Evolutionary conservation across 2,888 invertebrate species (phyloP), one percentile per base, ranked within the genome.

Genomic region (Dusona sp.): DNA sequence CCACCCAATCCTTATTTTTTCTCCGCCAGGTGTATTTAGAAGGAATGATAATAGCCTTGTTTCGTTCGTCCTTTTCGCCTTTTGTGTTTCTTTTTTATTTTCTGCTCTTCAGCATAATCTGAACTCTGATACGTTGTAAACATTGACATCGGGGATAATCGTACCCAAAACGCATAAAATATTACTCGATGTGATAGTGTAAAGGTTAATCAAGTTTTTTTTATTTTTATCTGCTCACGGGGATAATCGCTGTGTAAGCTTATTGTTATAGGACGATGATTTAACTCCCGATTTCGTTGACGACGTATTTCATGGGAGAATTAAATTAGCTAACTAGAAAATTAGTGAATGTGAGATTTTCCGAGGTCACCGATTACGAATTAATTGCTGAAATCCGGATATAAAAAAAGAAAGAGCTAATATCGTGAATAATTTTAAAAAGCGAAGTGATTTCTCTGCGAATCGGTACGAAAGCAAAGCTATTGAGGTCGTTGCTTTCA

Each of bases 141-240:
- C 16, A 61, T 29, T 61, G 61, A 29, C 6, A 61, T 61, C 61
- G 61, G 29, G 61, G 13, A 61, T 29, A 61, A 61, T 61, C 61
- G 7, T 16, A 61, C 29, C 61, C 29, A 13, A 29, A 61, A 61
- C 61, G 25, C 61, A 6, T 61, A 16, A 61, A 29, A 61, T 61
- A 61, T 29, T 16, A 29, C 4, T 29, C 61, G 61, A 29, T 61
- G 16, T 61, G 29, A 61, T 29, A 29, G 61, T 61, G 13, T 29
- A 7, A 61, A 61, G 61, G 61, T 61, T 29, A 29, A 29, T 61
- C 29, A 6, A 61, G 29, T 29, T 29, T 61, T 29, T 16, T 13
- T 13, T 0, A 57, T 57, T 25, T 57, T 25, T 0, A 25, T 57
- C 25, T 57, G 11, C 25, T 57, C 25, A 13, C 25, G 13, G 25